A percentile compares a stretch with the other conserved stretches of the same genome.
These are phyloP conservation scores for Patagioenas fasciata DNA, from an alignment of 2,113 vertebrate genomes.

Conservation along the genomic window DNA sequence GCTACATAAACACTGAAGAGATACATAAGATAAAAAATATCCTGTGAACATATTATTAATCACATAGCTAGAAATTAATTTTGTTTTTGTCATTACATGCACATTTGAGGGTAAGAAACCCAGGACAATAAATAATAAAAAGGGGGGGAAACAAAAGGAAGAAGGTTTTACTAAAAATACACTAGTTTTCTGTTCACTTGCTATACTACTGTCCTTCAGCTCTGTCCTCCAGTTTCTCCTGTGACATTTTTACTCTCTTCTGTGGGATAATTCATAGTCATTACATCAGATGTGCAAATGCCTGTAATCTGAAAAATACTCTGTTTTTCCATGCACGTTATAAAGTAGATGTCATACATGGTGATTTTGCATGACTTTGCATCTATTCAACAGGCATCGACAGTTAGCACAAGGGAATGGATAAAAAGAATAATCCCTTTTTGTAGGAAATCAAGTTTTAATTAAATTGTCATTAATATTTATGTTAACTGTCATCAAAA, in stretches of 20 bases:
- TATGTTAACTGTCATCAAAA: conserved; percentile 53
- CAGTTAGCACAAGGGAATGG: background rate
- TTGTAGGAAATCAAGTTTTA: conserved; percentile 48
- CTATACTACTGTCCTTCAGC: background rate
- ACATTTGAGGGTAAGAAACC: background rate
- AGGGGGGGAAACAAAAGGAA: background rate
- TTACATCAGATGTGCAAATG: conserved; percentile 6
- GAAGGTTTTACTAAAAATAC: background rate
- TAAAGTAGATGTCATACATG: background rate
- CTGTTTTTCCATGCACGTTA: conserved; percentile 19
- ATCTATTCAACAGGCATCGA: background rate
- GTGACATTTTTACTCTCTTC: background rate
- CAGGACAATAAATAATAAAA: background rate
- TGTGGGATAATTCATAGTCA: background rate
- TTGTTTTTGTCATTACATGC: background rate
- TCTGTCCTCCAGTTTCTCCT: background rate
- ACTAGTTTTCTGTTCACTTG: background rate
- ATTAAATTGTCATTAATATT: conserved; percentile 69
- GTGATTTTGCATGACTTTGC: conserved; percentile 25
- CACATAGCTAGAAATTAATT: background rate
- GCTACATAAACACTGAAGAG: conserved; percentile 2
- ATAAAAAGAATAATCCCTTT: conserved; percentile 37
- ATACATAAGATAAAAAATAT: background rate
- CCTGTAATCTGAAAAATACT: conserved; percentile 20
- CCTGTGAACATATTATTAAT: background rate